Percentiles rank a stretch among this genome's conserved stretches.
These are phyloP conservation scores for Pycnomerus fuliginosus DNA, from an alignment of 2,888 invertebrate species.

Conservation along the genomic window DNA sequence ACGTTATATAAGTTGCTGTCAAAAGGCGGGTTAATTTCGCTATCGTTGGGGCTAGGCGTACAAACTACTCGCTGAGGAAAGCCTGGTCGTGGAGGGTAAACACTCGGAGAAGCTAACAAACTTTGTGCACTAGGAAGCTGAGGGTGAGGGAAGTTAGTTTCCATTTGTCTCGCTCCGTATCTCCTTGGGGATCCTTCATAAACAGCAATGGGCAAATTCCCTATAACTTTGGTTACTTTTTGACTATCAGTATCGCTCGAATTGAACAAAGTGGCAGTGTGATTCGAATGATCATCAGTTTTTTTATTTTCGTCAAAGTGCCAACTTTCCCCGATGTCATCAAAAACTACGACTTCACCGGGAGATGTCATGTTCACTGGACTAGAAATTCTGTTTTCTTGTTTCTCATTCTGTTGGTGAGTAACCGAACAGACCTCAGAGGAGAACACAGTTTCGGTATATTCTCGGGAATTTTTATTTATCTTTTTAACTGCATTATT, in stretches of 20 bases:
- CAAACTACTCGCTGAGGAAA: constrained; percentile 73
- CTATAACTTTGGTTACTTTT: constrained; percentile 66
- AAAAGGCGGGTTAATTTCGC: constrained; percentile 41
- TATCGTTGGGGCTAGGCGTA: constrained; percentile 48
- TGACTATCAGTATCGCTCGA: constrained; percentile 45
- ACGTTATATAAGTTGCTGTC: constrained; percentile 47
- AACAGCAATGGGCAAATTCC: constrained; percentile 86
- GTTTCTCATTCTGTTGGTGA: constrained; percentile 49
- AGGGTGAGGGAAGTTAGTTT: constrained; percentile 52
- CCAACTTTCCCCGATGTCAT: constrained; percentile 81
- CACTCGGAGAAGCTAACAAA: constrained; percentile 64
- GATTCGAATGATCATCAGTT: constrained; percentile 34
- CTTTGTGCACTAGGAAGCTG: constrained; percentile 60
- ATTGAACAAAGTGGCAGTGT: constrained; percentile 41
- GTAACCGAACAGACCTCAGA: constrained; percentile 63
- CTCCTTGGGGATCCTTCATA: constrained; percentile 89
- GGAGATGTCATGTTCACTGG: constrained; percentile 65
- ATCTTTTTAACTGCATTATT: constrained; percentile 48
- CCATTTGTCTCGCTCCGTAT: constrained; percentile 67
- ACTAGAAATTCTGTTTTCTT: constrained; percentile 55
- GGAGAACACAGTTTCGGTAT: constrained; percentile 63
- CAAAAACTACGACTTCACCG: constrained; percentile 82
- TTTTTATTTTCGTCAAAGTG: constrained; percentile 52
- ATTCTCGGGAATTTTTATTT: constrained; percentile 56
- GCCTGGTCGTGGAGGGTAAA: constrained; percentile 79